These are phyloP conservation scores for Euzetes globulus DNA, from an alignment of 2,888 invertebrate species.

Conservation along the genomic window DNA sequence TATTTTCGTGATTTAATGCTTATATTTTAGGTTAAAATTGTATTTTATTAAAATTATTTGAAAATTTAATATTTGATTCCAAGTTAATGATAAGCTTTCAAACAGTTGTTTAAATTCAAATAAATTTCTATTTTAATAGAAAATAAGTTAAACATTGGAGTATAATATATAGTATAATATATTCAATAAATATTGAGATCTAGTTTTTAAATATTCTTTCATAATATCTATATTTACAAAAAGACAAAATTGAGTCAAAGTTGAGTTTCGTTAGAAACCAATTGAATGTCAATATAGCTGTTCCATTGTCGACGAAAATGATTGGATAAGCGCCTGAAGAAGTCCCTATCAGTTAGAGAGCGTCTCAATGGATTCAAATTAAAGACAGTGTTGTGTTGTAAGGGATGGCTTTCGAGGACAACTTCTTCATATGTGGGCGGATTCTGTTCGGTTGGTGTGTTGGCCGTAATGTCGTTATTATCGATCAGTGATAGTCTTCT, in stretches of 20 bases:
- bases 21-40: not conserved
- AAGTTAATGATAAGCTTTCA: too few relatives aligned
- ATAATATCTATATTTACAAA: not conserved
- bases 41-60: not conserved
- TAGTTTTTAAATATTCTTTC: not conserved
- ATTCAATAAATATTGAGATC: not conserved
- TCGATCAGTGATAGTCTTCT: constrained; percentile 5
- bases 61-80: not conserved
- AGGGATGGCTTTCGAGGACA: constrained; percentile 50
- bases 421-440: constrained; percentile 62
- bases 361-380: constrained; percentile 36
- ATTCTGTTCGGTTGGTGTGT: constrained; percentile 39
- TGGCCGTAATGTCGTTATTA: not conserved
- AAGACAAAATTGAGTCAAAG: not conserved
- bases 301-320: constrained; percentile 26
- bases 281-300: constrained; percentile 25
- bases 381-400: constrained; percentile 34
- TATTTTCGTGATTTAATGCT: not conserved
- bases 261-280: not conserved
- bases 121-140: not conserved
- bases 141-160: not conserved
- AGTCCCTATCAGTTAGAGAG: constrained; percentile 40
- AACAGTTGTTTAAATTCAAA: not conserved
- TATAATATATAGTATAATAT: not conserved
- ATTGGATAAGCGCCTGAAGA: constrained; percentile 30